Conservation (phyloP, 2,113 vertebrate species). For the pig (Sus scrofa) region DNA sequence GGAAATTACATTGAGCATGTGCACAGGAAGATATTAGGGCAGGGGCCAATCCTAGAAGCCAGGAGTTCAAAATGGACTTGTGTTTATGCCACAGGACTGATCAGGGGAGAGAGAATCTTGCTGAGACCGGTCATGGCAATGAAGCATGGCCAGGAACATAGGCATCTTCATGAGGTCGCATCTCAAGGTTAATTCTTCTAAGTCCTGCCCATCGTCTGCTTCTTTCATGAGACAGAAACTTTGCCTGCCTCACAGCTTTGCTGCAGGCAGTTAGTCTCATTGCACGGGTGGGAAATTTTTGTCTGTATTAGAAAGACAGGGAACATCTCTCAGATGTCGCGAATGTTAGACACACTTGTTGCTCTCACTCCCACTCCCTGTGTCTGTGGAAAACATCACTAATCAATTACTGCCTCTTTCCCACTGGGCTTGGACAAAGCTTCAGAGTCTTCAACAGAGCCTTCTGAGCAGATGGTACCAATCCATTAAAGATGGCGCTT, state of each 20-base stretch:
- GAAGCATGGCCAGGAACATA: background rate
- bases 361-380: conserved; percentile 39
- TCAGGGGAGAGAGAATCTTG: background rate
- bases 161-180: background rate
- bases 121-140: rapidly evolving
- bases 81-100: background rate
- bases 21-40: background rate
- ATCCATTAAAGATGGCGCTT: background rate
- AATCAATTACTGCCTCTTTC: conserved; percentile 24
- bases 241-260: conserved; percentile 11
- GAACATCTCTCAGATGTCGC: conserved; percentile 57
- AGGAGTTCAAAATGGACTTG: background rate
- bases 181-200: background rate
- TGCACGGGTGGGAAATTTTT: conserved; percentile 42
- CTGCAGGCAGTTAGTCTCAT: conserved; percentile 2
- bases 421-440: background rate
- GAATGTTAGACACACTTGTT: conserved; percentile 29
- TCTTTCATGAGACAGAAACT: background rate
- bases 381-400: conserved; percentile 49
- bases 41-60: background rate
- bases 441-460: background rate
- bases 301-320: conserved; percentile 30
- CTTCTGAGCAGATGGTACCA: background rate
- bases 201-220: background rate
- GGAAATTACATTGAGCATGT: background rate